These are phyloP conservation scores for Zaprionus inermis DNA, from an alignment of 1,140 invertebrate species.

Conservation along the genomic window DNA sequence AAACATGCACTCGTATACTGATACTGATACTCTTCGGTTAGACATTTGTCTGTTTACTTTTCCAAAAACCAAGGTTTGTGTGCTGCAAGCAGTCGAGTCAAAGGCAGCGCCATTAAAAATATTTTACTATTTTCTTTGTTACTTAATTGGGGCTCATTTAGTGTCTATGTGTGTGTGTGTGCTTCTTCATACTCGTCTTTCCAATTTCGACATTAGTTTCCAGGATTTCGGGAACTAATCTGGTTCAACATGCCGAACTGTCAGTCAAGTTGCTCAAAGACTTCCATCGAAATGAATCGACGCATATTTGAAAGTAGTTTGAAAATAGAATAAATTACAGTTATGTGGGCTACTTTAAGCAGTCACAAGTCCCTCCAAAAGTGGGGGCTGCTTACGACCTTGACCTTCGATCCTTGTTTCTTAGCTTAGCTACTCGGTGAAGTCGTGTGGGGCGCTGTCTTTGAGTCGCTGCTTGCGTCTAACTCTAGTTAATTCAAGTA, in stretches of 20 bases:
- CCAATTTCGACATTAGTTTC: background rate
- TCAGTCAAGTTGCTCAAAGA: background rate
- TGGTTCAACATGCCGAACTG: background rate
- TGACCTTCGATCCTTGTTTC: slow-evolving; percentile 6
- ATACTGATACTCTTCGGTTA: background rate
- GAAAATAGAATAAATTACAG: background rate
- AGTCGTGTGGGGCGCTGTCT: slow-evolving; percentile 42
- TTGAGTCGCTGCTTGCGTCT: slow-evolving; percentile 47
- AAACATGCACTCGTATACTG: slow-evolving; percentile 11
- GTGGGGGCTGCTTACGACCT: background rate
- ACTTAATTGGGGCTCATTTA: slow-evolving; percentile 71
- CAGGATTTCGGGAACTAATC: background rate
- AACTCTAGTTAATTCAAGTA: slow-evolving; percentile 6
- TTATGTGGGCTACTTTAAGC: background rate
- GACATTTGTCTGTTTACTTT: slow-evolving; percentile 1
- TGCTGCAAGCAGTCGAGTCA: slow-evolving; percentile 51
- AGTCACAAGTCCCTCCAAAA: background rate
- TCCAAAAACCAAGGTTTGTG: slow-evolving; percentile 46
- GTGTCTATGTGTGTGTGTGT: slow-evolving; percentile 14
- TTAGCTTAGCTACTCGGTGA: slow-evolving; percentile 12
- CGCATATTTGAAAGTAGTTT: background rate
- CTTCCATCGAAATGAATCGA: background rate
- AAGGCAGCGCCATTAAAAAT: slow-evolving; percentile 44
- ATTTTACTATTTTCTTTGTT: slow-evolving; percentile 32
- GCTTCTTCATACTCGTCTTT: background rate